Base-by-base conservation (phyloP, 2,888 invertebrate genomes). In the Thymelicus lineola region DNA sequence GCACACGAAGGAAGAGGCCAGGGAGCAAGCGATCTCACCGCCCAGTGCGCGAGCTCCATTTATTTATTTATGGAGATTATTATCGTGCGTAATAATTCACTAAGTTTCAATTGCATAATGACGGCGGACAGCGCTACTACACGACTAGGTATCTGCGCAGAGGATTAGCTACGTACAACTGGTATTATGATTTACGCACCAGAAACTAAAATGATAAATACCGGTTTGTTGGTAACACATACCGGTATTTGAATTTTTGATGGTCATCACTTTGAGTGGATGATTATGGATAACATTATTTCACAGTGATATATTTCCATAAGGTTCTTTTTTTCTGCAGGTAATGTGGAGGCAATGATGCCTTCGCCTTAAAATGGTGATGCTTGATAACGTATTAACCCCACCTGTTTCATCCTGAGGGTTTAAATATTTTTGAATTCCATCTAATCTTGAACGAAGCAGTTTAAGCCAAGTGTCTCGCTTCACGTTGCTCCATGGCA, bases 41-140 rank as follows among this genome's bases (percentile, higher is more conserved):
- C 70, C 64, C 79, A 79, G 72, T 74, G 75, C 73, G 73, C 72
- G 45, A 50, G 59, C 74, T 74, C 72, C 75, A 86, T 91, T 88
- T 91, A 89, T 92, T 91, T 92, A 91, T 92, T 92, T 92, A 92
- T 88, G 86, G 78, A 89, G 91, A 92, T 91, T 90, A 90, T 91
- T 89, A 93, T 91, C 90, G 86, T 89, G 88, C 86, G 90, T 93
- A 89, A 93, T 93, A 93, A 90, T 91, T 93, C 93, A 93, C 90
- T 90, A 92, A 93, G 90, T 91, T 93, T 93, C 93, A 93, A 93
- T 93, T 93, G 93, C 93, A 90, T 93, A 93, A 93, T 93, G 90
- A 91, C 82, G 88, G 89, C 88, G 80, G 90, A 90, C 90, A 87
- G 83, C 80, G 87, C 90, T 91, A 91, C 91, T 83, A 90, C 83